These are phyloP conservation scores for Lacerta agilis DNA, from an alignment of 2,797 vertebrate species.

Conservation along the genomic window DNA sequence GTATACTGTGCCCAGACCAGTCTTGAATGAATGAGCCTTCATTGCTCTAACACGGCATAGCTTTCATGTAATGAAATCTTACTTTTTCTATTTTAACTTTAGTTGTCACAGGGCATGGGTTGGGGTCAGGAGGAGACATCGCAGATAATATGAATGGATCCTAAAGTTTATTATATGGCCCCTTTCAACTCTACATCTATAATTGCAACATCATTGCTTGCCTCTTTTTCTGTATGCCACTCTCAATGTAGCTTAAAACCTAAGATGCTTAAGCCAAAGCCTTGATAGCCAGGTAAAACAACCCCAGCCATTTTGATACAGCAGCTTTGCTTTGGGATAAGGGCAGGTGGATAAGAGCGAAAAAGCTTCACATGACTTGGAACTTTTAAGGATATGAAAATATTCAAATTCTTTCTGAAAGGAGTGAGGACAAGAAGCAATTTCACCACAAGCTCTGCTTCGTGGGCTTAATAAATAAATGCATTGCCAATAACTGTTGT, in stretches of 20 bases:
- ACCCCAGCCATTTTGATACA: not conserved
- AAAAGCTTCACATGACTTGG: not conserved
- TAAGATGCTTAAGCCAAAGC: not conserved
- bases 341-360: fast-evolving
- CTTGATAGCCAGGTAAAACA: not conserved
- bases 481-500: not conserved
- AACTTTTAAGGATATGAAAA: not conserved
- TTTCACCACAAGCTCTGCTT: not conserved
- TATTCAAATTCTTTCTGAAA: constrained; percentile 1
- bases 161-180: too few relatives aligned
- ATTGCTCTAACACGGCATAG: not conserved
- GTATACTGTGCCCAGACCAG: too few relatives aligned
- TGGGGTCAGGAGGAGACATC: too few relatives aligned
- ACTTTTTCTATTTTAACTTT: too few relatives aligned
- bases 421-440: not conserved
- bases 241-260: not conserved
- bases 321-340: not conserved
- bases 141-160: too few relatives aligned
- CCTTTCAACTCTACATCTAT: not conserved
- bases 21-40: too few relatives aligned
- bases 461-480: constrained; percentile 4
- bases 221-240: not conserved
- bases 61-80: not conserved
- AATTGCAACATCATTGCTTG: not conserved
- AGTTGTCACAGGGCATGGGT: too few relatives aligned